Evolutionary conservation across 1,140 invertebrate genomes (phyloP).

Genomic region (Achatina immaculata): DNA sequence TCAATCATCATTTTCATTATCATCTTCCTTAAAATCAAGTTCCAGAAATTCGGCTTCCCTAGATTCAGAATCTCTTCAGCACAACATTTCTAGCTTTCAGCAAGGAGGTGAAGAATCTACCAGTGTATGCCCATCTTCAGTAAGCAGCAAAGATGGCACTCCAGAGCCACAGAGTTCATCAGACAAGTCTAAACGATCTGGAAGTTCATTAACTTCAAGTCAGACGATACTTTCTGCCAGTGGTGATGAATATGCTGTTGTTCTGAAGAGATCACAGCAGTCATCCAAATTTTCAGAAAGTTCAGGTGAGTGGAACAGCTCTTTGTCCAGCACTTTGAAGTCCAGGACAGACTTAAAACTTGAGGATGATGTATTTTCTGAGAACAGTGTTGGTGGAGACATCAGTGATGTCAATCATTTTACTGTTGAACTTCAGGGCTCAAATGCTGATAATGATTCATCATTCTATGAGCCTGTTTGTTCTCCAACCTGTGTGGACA

Average conservation of each 20-base stretch:
- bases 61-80: neutral
- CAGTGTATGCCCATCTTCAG: neutral
- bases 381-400: neutral
- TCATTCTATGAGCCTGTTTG: conserved; percentile 1
- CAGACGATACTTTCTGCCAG: neutral
- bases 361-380: neutral
- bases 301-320: neutral
- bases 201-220: neutral
- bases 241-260: conserved; percentile 27
- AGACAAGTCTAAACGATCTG: neutral
- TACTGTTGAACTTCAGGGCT: neutral
- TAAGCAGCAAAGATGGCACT: no score
- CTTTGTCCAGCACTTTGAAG: neutral
- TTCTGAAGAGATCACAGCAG: conserved; percentile 24
- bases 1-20: neutral
- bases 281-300: conserved; percentile 14
- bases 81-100: neutral
- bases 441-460: neutral
- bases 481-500: neutral
- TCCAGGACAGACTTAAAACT: neutral
- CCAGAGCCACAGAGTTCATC: neutral
- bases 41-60: neutral
- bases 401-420: neutral
- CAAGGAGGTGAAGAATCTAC: neutral
- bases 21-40: neutral